Percentiles rank a stretch among this genome's conserved stretches.
Conservation (phyloP, 2,888 invertebrate species). For the Marronus borbonicus region DNA sequence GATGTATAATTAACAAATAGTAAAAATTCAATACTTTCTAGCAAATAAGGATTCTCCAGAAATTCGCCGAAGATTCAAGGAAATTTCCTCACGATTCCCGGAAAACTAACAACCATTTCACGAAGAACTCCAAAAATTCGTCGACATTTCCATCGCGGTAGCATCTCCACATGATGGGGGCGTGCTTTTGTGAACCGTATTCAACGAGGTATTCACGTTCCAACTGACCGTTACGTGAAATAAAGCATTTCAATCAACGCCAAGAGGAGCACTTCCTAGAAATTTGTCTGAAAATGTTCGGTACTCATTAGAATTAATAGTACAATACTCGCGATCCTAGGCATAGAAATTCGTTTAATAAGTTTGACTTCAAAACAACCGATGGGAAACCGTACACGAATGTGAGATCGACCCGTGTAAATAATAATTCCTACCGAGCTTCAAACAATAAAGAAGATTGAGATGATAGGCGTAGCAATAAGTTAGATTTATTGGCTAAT, state of each 20-base stretch:
- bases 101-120: slow-evolving; percentile 52
- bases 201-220: slow-evolving; percentile 5
- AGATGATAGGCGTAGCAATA: slow-evolving; percentile 29
- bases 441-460: slow-evolving; percentile 37
- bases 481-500: slow-evolving; percentile 34
- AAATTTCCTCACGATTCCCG: slow-evolving; percentile 51
- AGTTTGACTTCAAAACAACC: slow-evolving; percentile 49
- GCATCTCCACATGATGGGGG: slow-evolving; percentile 7
- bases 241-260: slow-evolving; percentile 59
- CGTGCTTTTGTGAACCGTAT: slow-evolving; percentile 39
- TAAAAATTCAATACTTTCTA: no score
- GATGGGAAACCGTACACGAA: slow-evolving; percentile 21
- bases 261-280: slow-evolving; percentile 56
- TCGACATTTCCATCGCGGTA: slow-evolving; percentile 8
- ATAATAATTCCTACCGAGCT: slow-evolving; percentile 25
- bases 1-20: neutral
- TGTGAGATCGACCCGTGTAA: slow-evolving; percentile 13
- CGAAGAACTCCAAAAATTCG: slow-evolving; percentile 23
- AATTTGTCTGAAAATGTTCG: slow-evolving; percentile 60
- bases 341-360: slow-evolving; percentile 51
- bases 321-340: slow-evolving; percentile 51
- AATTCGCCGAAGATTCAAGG: slow-evolving; percentile 36
- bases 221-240: slow-evolving; percentile 54
- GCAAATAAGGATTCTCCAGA: neutral
- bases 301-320: slow-evolving; percentile 59